phyloP scores from a whole-genome alignment of 1,140 invertebrate genomes.

The Fopius arisanus region DNA sequence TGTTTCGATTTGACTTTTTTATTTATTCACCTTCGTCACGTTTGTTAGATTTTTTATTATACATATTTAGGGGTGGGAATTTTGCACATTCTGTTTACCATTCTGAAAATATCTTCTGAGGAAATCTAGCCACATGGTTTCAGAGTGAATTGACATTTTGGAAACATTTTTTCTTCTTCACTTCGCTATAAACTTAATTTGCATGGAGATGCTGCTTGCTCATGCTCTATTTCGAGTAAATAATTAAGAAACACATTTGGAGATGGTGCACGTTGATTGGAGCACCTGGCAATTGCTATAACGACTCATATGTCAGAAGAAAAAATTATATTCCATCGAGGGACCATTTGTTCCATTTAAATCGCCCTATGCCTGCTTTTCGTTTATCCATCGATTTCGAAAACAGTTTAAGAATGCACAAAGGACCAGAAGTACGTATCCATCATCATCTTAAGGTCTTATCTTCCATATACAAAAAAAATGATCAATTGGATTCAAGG shows the following conservation, averaged over 20 bases:
- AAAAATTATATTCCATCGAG: neutral
- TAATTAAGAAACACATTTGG: neutral
- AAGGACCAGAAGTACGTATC: neutral
- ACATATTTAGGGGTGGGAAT: neutral
- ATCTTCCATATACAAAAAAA: neutral
- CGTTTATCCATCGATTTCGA: too few species aligned
- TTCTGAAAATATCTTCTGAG: neutral
- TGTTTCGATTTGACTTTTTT: neutral
- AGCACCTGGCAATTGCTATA: neutral
- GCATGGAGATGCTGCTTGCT: slow-evolving; percentile 2
- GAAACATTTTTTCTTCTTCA: neutral
- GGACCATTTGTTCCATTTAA: neutral
- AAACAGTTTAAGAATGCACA: too few species aligned
- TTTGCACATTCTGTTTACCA: neutral
- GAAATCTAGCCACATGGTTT: too few species aligned
- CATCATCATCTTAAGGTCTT: neutral
- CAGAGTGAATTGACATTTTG: too few species aligned
- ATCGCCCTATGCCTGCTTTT: neutral
- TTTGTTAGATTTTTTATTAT: neutral
- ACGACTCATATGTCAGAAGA: neutral
- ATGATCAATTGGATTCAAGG: neutral
- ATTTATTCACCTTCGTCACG: neutral
- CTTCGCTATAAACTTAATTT: neutral
- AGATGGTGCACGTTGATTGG: slow-evolving; percentile 5
- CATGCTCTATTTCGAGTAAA: neutral